A percentile compares a stretch with the other conserved stretches of the same genome.
Evolutionary conservation across 2,888 invertebrate species (phyloP).

Genomic region (Drosophila quinaria): DNA sequence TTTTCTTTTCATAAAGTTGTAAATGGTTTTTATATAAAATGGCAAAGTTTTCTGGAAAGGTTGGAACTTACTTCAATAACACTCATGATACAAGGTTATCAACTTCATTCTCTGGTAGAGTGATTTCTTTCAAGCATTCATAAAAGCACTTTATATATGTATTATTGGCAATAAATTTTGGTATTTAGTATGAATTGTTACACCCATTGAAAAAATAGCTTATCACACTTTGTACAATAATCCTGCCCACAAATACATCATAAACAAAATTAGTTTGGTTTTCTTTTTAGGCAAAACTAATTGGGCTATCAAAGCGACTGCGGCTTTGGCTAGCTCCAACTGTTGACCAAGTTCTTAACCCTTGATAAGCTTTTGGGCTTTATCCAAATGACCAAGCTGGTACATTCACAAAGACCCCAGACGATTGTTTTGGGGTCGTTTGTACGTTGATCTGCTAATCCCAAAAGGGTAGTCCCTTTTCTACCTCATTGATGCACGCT

Average conservation of each 20-base stretch:
- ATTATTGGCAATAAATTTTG: background rate
- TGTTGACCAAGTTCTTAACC: conserved; percentile 45
- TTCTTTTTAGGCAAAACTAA: conserved; percentile 53
- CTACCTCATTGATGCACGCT: conserved; percentile 9
- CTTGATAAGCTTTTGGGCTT: conserved; percentile 67
- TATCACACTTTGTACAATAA: conserved; percentile 26
- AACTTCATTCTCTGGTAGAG: too few species aligned
- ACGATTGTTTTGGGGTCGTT: conserved; percentile 53
- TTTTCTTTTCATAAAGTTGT: background rate
- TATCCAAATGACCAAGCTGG: conserved; percentile 56
- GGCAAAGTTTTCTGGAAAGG: background rate
- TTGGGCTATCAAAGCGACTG: conserved; percentile 68
- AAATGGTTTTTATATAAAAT: background rate
- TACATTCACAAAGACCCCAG: conserved; percentile 44
- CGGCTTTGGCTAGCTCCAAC: conserved; percentile 2
- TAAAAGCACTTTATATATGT: too few species aligned
- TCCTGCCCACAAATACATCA: background rate
- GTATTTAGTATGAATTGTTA: background rate
- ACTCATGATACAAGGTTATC: too few species aligned
- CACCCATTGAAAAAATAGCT: background rate
- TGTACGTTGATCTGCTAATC: conserved; percentile 78
- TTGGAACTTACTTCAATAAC: too few species aligned
- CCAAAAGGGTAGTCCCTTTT: conserved; percentile 63
- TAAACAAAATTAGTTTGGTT: conserved; percentile 29
- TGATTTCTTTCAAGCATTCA: too few species aligned